Base-by-base conservation (phyloP, 1,140 invertebrate genomes). In the Drosophila micromelanica region DNA sequence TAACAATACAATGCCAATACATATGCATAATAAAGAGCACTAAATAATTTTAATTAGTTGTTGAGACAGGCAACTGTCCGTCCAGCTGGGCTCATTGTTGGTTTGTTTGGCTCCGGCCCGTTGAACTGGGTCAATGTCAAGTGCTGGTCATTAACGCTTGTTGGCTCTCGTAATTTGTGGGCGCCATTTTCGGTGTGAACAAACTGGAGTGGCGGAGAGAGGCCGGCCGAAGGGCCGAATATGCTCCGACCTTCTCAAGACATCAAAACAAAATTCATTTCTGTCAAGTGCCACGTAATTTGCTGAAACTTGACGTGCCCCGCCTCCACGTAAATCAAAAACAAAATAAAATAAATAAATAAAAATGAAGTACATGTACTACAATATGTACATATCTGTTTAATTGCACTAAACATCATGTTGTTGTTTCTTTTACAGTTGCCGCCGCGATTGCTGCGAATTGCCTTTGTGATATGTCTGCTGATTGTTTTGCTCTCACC, bases 381-480 rank as follows among this genome's bases (percentile, higher is more conserved):
- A 4, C 40, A 54, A 13, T 37, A 12, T 43, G 13, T 13, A 49
- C 13, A 61, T 27, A 48, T 38, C 55, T 48, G 43, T 85, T 78
- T 78, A 87, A 77, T 74, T 35, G 57, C 72, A 20, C 30, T 70
- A 20, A 48, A 62, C 49, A 55, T 48, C 49, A 55, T 48, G 48
- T 23, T 67, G 15, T 67, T 67, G 45, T 80, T 52, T 80, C 52
- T 62, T 76, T 93, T 93, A 15, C 93, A 94, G 94, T 93, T 93
- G 92, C 93, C 93, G 75, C 94, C 94, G 74, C 93, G 93, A 92
- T 91, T 94, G 90, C 78, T 94, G 51, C 91, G 92, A 91, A 93
- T 93, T 92, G 92, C 92, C 40, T 80, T 94, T 86, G 91, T 93
- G 73, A 78, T 93, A 73, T 81, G 94, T 49, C 81, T 94, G 48